Conservation (phyloP, 2,888 invertebrate genomes). For the Rhorus exstirpatorius region DNA sequence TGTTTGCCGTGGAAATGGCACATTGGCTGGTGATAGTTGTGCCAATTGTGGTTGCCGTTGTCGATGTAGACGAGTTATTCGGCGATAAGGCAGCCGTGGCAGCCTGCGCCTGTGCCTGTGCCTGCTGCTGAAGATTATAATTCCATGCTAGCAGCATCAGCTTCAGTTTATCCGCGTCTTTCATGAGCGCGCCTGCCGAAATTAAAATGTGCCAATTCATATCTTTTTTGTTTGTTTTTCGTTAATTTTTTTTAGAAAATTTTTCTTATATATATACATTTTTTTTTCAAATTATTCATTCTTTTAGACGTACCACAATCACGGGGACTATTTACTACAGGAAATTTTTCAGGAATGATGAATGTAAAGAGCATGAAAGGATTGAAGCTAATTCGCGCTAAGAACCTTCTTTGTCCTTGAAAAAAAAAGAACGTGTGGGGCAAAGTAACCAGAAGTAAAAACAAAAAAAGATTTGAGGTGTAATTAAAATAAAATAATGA, state of each 20-base stretch:
- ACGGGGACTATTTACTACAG: constrained; percentile 37
- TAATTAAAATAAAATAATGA: too few species aligned
- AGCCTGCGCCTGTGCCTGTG: constrained; percentile 82
- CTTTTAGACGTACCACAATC: constrained; percentile 29
- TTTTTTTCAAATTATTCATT: neutral
- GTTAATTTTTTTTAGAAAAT: neutral
- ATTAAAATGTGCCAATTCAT: constrained; percentile 80
- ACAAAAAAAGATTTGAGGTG: too few species aligned
- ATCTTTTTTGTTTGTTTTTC: constrained; percentile 61
- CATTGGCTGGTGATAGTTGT: constrained; percentile 85
- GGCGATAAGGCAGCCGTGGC: constrained; percentile 84
- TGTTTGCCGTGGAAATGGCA: constrained; percentile 85
- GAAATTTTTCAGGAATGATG: constrained; percentile 25
- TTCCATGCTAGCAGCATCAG: constrained; percentile 96
- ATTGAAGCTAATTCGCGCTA: constrained; percentile 16
- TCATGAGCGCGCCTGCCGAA: constrained; percentile 88
- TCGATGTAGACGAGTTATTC: constrained; percentile 83
- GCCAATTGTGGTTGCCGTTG: constrained; percentile 81
- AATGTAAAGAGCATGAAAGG: constrained; percentile 15
- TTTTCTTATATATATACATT: neutral
- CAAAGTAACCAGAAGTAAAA: neutral
- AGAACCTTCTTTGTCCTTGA: neutral
- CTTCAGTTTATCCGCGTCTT: constrained; percentile 95
- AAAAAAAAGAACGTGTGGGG: neutral
- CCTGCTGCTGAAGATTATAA: constrained; percentile 91